A percentile compares a stretch with the other conserved stretches of the same genome.
Conservation (phyloP, 2,888 invertebrate species). For the Theristus sp. region DNA sequence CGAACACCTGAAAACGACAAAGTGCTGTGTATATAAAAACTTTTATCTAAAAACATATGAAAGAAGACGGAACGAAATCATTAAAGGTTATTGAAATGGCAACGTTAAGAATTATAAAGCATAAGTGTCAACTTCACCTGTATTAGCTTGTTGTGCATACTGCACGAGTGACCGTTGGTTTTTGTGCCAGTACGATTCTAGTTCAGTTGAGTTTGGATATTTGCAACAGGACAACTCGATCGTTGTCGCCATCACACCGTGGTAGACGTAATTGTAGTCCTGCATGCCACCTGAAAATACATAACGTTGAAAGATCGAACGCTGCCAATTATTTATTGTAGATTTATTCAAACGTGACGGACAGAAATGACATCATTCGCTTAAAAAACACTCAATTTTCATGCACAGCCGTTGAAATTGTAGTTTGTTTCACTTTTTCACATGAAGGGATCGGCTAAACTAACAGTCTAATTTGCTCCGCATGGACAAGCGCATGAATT, state of each 20-base stretch:
- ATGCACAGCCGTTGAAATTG: not conserved
- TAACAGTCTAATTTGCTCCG: no score
- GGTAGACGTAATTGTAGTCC: constrained; percentile 84
- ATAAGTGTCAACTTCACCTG: constrained; percentile 10
- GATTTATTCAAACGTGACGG: not conserved
- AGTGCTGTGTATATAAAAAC: no score
- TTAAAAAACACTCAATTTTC: not conserved
- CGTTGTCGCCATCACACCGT: constrained; percentile 80
- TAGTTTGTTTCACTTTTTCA: not conserved
- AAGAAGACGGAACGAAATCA: no score
- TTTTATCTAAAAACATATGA: no score
- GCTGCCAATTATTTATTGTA: no score
- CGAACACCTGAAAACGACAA: constrained; percentile 47
- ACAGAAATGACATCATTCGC: not conserved
- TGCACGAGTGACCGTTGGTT: constrained; percentile 49
- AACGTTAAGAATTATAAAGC: no score
- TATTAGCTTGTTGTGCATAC: constrained; percentile 12
- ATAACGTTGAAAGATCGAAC: no score
- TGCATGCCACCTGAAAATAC: constrained; percentile 58
- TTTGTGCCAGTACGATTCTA: constrained; percentile 67
- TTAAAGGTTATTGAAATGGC: no score
- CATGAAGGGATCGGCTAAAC: not conserved
- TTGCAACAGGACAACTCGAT: constrained; percentile 84
- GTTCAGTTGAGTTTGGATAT: constrained; percentile 58
- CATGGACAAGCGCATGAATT: not conserved